Evolutionary conservation across 2,113 vertebrate genomes (phyloP).

Genomic region (Suncus etruscus): DNA sequence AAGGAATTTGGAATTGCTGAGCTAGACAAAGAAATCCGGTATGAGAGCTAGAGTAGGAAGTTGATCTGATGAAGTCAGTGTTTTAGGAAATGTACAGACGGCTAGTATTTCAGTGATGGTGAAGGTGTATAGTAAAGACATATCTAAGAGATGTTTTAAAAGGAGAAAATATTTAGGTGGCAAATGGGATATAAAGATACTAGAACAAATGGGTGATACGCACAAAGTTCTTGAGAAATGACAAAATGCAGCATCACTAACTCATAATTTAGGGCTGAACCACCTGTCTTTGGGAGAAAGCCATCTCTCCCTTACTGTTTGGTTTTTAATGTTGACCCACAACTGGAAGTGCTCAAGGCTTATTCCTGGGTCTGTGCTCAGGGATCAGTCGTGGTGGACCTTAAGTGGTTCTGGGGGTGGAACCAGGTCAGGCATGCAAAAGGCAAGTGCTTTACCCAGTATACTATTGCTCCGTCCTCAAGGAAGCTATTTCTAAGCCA

Average conservation of each 20-base stretch:
- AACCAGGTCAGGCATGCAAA: no score
- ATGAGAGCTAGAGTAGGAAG: constrained; percentile 1
- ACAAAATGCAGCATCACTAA: background rate
- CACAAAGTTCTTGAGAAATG: constrained; percentile 20
- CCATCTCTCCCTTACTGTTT: no score
- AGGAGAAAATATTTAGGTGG: constrained; percentile 19
- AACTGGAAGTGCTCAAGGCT: no score
- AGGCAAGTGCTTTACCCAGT: no score
- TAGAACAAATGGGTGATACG: constrained; percentile 46
- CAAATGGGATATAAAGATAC: background rate
- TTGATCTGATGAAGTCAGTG: background rate
- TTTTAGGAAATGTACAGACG: constrained; percentile 26
- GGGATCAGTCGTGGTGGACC: no score
- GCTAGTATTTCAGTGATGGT: background rate
- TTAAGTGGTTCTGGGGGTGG: no score
- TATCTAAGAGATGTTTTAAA: constrained; percentile 8
- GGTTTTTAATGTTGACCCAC: no score
- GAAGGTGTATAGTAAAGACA: constrained; percentile 26
- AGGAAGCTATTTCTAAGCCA: constrained; percentile 36
- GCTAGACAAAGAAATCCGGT: constrained; percentile 19
- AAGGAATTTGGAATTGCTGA: constrained; percentile 55
- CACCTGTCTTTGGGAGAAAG: background rate
- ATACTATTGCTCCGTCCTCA: background rate
- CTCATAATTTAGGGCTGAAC: background rate
- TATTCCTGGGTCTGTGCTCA: no score